These are phyloP conservation scores for Littorina saxatilis DNA, from an alignment of 1,140 invertebrate species.

Conservation along the genomic window DNA sequence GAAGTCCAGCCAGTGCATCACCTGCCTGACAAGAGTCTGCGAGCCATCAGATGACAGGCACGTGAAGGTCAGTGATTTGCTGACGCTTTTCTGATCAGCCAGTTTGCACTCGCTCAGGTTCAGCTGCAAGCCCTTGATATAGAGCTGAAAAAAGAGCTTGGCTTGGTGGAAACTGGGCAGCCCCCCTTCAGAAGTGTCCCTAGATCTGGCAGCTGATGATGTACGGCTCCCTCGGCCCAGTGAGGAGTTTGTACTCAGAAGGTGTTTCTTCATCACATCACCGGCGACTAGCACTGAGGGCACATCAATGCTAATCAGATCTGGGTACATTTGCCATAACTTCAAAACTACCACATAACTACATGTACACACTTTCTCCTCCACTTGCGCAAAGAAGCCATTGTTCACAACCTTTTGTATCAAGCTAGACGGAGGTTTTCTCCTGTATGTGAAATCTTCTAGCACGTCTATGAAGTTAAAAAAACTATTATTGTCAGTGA, in stretches of 20 bases:
- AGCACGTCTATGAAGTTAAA: not conserved
- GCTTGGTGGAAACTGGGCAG: not conserved
- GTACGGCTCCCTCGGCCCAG: not conserved
- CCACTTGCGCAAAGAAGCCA: not conserved
- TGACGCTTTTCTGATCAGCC: slow-evolving; percentile 23
- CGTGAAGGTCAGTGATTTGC: slow-evolving; percentile 18
- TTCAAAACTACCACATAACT: not conserved
- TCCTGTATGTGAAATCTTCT: not conserved
- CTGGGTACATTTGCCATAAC: slow-evolving; percentile 32
- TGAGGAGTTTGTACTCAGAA: not conserved
- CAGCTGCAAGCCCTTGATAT: slow-evolving; percentile 20
- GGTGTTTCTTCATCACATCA: slow-evolving; percentile 14
- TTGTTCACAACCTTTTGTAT: not conserved
- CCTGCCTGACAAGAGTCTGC: slow-evolving; percentile 7
- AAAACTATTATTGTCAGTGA: not conserved
- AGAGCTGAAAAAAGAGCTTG: slow-evolving; percentile 21
- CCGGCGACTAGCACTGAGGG: not conserved
- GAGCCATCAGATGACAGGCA: slow-evolving; percentile 30
- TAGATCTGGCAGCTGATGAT: not conserved
- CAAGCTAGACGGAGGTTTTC: slow-evolving; percentile 5
- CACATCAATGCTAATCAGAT: slow-evolving; percentile 26
- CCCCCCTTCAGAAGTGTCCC: not conserved
- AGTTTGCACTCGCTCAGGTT: slow-evolving; percentile 23
- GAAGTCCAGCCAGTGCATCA: slow-evolving; percentile 38
- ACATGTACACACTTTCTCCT: not conserved